Conservation (phyloP, 1,140 invertebrate species). For the Ganaspis sp. region DNA sequence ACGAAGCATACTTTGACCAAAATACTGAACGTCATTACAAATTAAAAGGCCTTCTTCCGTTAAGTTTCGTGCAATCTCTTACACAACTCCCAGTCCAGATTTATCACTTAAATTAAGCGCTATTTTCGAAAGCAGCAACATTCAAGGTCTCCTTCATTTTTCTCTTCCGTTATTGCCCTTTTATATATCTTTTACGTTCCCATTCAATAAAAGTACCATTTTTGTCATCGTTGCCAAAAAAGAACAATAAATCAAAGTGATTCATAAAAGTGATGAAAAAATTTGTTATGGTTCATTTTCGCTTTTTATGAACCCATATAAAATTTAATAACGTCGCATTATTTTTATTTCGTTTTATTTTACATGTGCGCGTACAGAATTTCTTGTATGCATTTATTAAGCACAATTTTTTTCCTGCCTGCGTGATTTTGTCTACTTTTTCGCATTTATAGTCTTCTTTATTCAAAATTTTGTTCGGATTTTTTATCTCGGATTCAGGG, state of each 20-base stretch:
- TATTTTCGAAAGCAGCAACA: not conserved
- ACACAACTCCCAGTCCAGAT: not conserved
- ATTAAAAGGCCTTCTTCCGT: constrained; percentile 2
- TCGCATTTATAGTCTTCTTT: too few species aligned
- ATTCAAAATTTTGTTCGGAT: too few species aligned
- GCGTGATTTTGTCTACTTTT: too few species aligned
- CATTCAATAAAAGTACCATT: constrained; percentile 12
- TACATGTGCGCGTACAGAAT: too few species aligned
- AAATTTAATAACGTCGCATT: not conserved
- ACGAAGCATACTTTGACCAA: constrained; percentile 26
- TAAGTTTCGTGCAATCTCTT: not conserved
- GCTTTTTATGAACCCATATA: not conserved
- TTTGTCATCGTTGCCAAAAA: constrained; percentile 10
- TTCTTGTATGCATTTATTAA: too few species aligned
- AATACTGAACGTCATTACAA: not conserved
- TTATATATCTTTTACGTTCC: constrained; percentile 16
- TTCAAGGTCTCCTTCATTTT: not conserved
- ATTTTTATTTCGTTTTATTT: not conserved
- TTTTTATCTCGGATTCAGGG: too few species aligned
- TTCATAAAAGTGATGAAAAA: constrained; percentile 2
- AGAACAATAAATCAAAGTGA: constrained; percentile 2
- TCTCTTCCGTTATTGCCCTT: constrained; percentile 2
- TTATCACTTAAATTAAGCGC: constrained; percentile 6
- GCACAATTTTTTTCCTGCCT: too few species aligned
- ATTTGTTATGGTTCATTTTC: constrained; percentile 13